Evolutionary conservation across 2,113 vertebrate species (phyloP).

Genomic region (Crocuta crocuta): DNA sequence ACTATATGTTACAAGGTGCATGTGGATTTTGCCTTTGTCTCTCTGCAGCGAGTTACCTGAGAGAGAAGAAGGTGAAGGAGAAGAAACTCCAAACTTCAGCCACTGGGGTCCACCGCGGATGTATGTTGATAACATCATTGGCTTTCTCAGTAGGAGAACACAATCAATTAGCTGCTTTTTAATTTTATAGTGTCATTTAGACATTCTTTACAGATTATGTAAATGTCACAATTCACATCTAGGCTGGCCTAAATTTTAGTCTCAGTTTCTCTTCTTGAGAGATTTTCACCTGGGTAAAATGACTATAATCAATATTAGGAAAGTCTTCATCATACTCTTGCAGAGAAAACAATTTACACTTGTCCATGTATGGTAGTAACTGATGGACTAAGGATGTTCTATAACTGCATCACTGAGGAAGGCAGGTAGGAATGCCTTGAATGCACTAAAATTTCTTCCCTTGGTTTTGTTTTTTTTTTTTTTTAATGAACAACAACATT

Average conservation of each 20-base stretch:
- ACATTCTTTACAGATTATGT: not conserved
- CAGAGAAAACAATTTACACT: not conserved
- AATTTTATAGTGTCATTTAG: not conserved
- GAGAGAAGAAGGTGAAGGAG: conserved; percentile 97
- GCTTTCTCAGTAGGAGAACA: conserved; percentile 8
- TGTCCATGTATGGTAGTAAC: not conserved
- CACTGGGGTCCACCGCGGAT: conserved; percentile 96
- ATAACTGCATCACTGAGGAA: not conserved
- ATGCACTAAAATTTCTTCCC: not conserved
- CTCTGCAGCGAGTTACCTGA: conserved; percentile 93
- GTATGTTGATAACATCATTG: conserved; percentile 83
- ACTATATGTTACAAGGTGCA: not conserved
- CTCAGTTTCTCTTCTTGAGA: not conserved
- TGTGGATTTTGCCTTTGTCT: conserved; percentile 37
- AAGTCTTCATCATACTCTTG: not conserved
- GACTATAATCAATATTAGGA: not conserved
- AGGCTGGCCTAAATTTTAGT: not conserved
- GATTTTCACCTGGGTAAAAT: not conserved
- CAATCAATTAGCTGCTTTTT: not conserved
- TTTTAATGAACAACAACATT: not conserved
- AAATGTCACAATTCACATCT: not conserved
- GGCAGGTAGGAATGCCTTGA: not conserved
- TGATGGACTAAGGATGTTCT: not conserved
- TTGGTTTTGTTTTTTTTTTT: not conserved
- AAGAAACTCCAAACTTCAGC: conserved; percentile 96